These are phyloP conservation scores for Anguilla anguilla DNA, from an alignment of 2,797 vertebrate species.

Conservation along the genomic window DNA sequence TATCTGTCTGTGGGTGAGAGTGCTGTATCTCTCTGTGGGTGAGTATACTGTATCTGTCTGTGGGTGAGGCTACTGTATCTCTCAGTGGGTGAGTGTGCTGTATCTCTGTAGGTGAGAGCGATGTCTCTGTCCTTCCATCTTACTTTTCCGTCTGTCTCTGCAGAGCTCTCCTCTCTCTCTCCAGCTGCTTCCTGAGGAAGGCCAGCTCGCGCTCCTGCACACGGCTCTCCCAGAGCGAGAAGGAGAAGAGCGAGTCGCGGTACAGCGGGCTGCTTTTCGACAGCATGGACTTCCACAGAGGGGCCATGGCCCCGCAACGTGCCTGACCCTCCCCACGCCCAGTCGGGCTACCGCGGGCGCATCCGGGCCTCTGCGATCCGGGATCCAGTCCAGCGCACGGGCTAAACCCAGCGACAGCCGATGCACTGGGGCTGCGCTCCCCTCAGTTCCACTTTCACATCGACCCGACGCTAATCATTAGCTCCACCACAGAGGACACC, in stretches of 20 bases:
- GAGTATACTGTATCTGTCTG: not conserved
- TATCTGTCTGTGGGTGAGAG: not conserved
- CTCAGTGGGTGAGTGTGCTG: not conserved
- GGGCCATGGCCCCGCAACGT: constrained; percentile 63
- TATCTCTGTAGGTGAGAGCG: not conserved
- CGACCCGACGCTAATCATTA: constrained; percentile 41
- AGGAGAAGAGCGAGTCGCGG: constrained; percentile 76
- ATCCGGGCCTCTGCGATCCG: constrained; percentile 30
- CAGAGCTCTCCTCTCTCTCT: constrained; percentile 65
- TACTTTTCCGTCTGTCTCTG: constrained; percentile 71
- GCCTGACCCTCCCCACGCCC: constrained; percentile 14
- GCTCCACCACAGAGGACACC: constrained; percentile 34
- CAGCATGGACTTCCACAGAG: constrained; percentile 77
- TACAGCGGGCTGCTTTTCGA: constrained; percentile 77
- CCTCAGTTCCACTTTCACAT: constrained; percentile 36
- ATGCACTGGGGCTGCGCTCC: constrained; percentile 7
- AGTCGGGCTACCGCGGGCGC: constrained; percentile 38
- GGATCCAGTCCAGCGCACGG: constrained; percentile 1
- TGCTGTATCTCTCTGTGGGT: not conserved
- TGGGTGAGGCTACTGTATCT: not conserved
- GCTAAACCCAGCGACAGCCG: not conserved
- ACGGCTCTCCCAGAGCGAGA: constrained; percentile 75
- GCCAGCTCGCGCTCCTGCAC: constrained; percentile 72
- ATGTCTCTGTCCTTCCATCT: constrained; percentile 43
- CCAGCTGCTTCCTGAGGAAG: constrained; percentile 68